Evolutionary conservation across 2,113 vertebrate species (phyloP), one percentile per base, ranked within the genome.

Genomic region (Thymallus thymallus): DNA sequence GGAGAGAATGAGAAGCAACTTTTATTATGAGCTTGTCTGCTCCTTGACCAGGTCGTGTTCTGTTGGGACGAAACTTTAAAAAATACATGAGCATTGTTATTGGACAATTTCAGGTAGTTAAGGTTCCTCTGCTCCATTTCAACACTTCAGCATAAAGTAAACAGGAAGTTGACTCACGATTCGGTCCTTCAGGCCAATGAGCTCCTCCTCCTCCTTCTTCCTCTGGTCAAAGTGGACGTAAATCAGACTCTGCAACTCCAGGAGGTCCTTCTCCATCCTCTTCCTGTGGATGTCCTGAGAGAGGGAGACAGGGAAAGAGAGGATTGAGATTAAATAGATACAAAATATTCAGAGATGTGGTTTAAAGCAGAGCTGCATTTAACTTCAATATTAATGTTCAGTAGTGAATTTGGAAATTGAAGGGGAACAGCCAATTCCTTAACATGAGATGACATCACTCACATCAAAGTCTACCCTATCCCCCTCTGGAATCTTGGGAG

Each of bases 211-310:
- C 63, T 99, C 97, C 78, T 96, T 98, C 90, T 98, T 98, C 55
- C 97, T 92, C 51, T 94, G 95, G 78, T 98, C 98, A 32, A 99
- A 99, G 87, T 99, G 98, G 68, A 81, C 94, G 61, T 99, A 97
- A 5, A 99, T 99, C 85, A 99, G 93, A 9, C 95, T 95, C 71
- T 99, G 98, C 60, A 99, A 93, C 91, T 99, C 98, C 90, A 94
- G 86, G 68, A 98, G 87, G 68, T 99, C 98, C 81, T 99, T 99
- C 87, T 99, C 98, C 95, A 98, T 98, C 1, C 98, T 93, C 86
- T 99, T 99, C 83, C 97, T 95, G 90, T 99, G 97, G 86, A 99
- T 99, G 90, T 99, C 98, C 97, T 99, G 86, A 41, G 3, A 5
- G 32, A 69, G 22, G 22, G 29, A 35, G 61, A 41, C 9, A 72